Conservation (phyloP, 2,888 invertebrate species). For the Amblyjoppa fuscipennis region DNA sequence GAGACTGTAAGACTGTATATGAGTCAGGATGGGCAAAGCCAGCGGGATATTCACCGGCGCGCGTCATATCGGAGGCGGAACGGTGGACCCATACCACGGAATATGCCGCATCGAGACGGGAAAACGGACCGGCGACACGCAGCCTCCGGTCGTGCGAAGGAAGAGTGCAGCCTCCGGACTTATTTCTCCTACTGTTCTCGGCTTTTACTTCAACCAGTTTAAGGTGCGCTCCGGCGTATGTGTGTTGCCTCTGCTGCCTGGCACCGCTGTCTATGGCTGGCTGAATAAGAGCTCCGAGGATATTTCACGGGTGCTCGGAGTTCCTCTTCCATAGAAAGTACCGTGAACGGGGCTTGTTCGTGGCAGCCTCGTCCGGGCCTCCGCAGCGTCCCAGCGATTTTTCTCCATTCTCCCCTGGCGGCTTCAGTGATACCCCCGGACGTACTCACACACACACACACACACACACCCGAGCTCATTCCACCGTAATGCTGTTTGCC, state of each 20-base stretch:
- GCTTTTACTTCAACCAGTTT: slow-evolving; percentile 25
- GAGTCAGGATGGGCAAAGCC: slow-evolving; percentile 33
- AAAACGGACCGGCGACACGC: not conserved
- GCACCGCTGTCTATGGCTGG: slow-evolving; percentile 15
- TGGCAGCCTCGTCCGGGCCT: slow-evolving; percentile 6
- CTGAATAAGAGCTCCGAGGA: slow-evolving; percentile 48
- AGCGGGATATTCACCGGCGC: slow-evolving; percentile 3
- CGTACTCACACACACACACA: slow-evolving; percentile 30
- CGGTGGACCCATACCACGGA: not conserved
- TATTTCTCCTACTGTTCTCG: slow-evolving; percentile 18
- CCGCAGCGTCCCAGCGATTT: slow-evolving; percentile 55
- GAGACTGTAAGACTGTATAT: not conserved
- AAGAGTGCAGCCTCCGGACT: slow-evolving; percentile 22
- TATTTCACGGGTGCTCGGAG: slow-evolving; percentile 52
- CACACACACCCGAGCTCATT: slow-evolving; percentile 21
- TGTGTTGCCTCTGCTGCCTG: not conserved
- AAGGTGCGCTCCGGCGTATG: not conserved
- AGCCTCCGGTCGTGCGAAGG: slow-evolving; percentile 20
- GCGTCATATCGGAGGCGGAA: not conserved
- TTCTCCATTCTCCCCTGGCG: slow-evolving; percentile 50
- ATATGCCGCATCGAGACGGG: slow-evolving; percentile 22
- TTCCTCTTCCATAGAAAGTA: slow-evolving; percentile 10
- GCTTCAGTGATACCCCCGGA: slow-evolving; percentile 14
- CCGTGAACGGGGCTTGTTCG: slow-evolving; percentile 13
- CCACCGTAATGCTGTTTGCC: slow-evolving; percentile 47